Percentiles rank a stretch among this genome's conserved stretches.
phyloP scores from a whole-genome alignment of 2,888 invertebrate species.

The Ormia ochracea region DNA sequence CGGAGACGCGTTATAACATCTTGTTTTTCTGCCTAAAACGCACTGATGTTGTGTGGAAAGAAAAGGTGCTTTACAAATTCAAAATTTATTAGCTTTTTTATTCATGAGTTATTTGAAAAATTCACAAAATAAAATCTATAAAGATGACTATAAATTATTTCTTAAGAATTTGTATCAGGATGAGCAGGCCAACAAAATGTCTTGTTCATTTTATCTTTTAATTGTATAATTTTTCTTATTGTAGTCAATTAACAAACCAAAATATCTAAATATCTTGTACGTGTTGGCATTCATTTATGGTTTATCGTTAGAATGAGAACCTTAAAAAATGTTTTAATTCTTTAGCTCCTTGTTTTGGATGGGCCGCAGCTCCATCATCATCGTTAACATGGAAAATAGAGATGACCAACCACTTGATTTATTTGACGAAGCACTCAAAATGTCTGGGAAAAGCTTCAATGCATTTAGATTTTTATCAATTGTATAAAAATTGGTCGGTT shows the following conservation, averaged over 20 bases:
- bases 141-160: conserved; percentile 61
- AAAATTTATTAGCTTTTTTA: conserved; percentile 59
- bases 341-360: conserved; percentile 51
- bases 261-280: conserved; percentile 62
- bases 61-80: conserved; percentile 58
- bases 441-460: conserved; percentile 46
- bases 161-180: conserved; percentile 32
- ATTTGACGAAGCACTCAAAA: conserved; percentile 15
- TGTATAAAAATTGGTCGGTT: conserved; percentile 41
- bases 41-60: neutral
- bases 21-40: conserved; percentile 5
- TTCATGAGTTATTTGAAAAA: conserved; percentile 9
- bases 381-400: neutral
- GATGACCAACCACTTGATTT: conserved; percentile 58
- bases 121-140: conserved; percentile 42
- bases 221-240: conserved; percentile 63
- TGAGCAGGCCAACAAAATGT: neutral
- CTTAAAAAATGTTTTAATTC: conserved; percentile 14
- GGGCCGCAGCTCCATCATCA: neutral
- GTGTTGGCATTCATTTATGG: conserved; percentile 60
- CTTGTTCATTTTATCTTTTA: conserved; percentile 60
- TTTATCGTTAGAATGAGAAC: conserved; percentile 37
- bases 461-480: conserved; percentile 54
- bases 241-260: conserved; percentile 63
- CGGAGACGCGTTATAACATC: conserved; percentile 22